Evolutionary conservation across 2,113 vertebrate genomes (phyloP), one percentile per base, ranked within the genome.

Genomic region (Paramisgurnus dabryanus): DNA sequence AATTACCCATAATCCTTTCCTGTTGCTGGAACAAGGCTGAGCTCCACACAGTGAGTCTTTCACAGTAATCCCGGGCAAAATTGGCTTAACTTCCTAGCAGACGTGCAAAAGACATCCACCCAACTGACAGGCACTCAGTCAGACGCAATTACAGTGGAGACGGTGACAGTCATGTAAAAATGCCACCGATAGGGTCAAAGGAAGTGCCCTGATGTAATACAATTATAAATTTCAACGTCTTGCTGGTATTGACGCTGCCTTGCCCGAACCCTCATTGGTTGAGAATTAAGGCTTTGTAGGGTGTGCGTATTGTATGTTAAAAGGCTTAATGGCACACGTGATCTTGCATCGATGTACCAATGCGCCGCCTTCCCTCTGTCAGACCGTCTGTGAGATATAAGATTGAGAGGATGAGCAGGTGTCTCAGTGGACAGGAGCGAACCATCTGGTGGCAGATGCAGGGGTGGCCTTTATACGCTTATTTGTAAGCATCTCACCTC

Each of bases 1-100:
- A 81, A 76, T 79, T 34, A 75, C 74, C 45, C 79, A 41, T 83
- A 85, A 81, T 79, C 83, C 81, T 80, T 69, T 79, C 80, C 70
- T 64, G 57, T 41, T 72, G 39, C 66, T 75, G 78, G 81, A 79
- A 79, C 80, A 64, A 70, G 67, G 7, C 55, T 76, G 55, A 67
- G 78, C 74, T 80, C 68, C 45, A 71, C 34, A 34, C 41, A 71
- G 76, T 75, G 80, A 78, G 74, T 85, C 61, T 79, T 79, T 76
- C 82, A 82, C 70, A 78, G 64, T 79, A 84, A 81, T 84, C 74
- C 77, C 60, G 67, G 76, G 68, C 70, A 41, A 79, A 82, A 73
- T 80, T 76, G 80, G 64, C 68, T 85, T 82, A 80, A 66, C 55
- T 64, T 83, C 57, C 77, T 66, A 18, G 40, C 57, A 71, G 17